A percentile compares a stretch with the other conserved stretches of the same genome.
These are phyloP conservation scores for Timema cristinae DNA, from an alignment of 2,888 invertebrate species.

Conservation along the genomic window DNA sequence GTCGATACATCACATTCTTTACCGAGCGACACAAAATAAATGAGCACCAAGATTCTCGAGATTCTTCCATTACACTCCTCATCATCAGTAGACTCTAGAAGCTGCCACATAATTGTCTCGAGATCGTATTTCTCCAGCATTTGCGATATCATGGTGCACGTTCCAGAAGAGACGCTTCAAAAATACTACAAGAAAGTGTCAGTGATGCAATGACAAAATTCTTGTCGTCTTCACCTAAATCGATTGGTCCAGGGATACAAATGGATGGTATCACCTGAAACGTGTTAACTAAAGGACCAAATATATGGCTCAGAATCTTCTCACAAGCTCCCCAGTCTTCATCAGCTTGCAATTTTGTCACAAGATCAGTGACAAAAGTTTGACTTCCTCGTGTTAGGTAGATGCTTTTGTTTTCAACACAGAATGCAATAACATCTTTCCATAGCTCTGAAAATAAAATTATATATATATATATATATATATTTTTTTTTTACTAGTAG, in stretches of 20 bases:
- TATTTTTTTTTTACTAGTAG: too few relatives aligned
- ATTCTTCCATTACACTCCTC: neutral
- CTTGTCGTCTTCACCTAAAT: neutral
- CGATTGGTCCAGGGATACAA: too few relatives aligned
- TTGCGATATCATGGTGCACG: neutral
- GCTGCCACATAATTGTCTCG: slow-evolving; percentile 8
- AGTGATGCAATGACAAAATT: neutral
- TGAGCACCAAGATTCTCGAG: neutral
- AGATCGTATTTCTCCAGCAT: neutral
- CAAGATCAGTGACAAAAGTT: neutral
- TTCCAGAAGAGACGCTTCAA: neutral
- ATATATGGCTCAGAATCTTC: neutral
- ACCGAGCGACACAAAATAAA: neutral
- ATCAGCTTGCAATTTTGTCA: neutral
- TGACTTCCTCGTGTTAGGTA: neutral
- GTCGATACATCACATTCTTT: neutral
- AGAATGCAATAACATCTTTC: neutral
- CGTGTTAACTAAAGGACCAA: neutral
- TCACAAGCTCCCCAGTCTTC: neutral
- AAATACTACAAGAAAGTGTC: neutral
- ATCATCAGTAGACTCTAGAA: neutral
- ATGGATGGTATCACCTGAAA: too few relatives aligned
- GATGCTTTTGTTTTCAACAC: neutral
- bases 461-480: too few relatives aligned
- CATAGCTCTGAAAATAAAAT: neutral